Evolutionary conservation across 2,113 vertebrate species (phyloP).

Genomic region (Peucedramus taeniatus): DNA sequence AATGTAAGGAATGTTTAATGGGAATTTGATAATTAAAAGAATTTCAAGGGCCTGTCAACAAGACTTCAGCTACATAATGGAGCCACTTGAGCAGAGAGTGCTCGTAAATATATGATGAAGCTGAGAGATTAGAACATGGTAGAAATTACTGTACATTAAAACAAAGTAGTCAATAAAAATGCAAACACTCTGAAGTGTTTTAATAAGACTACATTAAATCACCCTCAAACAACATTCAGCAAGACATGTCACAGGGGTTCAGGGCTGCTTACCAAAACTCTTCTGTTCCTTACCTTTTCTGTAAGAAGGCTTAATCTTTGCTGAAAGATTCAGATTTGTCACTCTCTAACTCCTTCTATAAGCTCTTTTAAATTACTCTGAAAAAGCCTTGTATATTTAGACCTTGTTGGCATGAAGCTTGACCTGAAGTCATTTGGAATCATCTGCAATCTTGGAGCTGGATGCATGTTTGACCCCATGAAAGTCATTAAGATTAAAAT

Average conservation of each 20-base stretch:
- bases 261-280: background rate
- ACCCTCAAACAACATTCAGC: background rate
- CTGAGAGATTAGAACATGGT: background rate
- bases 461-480: background rate
- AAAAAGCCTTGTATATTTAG: background rate
- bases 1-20: background rate
- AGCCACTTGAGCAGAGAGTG: constrained; percentile 14
- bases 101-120: background rate
- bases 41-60: constrained; percentile 35
- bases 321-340: background rate
- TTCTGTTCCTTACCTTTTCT: background rate
- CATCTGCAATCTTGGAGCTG: background rate
- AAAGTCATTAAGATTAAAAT: background rate
- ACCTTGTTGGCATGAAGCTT: background rate
- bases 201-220: background rate
- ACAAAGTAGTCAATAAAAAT: constrained; percentile 28
- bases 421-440: background rate
- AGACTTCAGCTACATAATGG: background rate
- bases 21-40: constrained; percentile 58
- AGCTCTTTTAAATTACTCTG: background rate
- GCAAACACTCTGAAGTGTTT: background rate
- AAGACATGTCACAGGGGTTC: background rate
- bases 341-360: background rate
- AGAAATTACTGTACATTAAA: constrained; percentile 38
- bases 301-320: background rate